Evolutionary conservation across 2,113 vertebrate genomes (phyloP).

Genomic region (Rattus norvegicus): DNA sequence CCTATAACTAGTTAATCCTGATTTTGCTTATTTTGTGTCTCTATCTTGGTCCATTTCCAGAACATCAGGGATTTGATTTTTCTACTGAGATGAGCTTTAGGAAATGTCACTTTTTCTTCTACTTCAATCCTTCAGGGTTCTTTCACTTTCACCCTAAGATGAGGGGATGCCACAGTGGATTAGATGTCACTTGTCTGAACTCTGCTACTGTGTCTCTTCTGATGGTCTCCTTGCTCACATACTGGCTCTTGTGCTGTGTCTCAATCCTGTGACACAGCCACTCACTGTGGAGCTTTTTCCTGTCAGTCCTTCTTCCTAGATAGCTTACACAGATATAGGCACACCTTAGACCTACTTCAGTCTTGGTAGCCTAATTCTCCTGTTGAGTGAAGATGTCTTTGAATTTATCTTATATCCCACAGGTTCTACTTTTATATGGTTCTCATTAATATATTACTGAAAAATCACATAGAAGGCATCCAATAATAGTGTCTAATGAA

Average conservation of each 20-base stretch:
- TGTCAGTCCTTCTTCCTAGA: not conserved
- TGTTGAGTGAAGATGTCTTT: not conserved
- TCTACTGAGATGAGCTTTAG: not conserved
- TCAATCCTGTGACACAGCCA: accelerated
- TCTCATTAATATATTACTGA: not conserved
- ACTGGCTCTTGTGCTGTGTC: too few relatives aligned
- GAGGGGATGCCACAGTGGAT: too few relatives aligned
- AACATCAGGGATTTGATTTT: not conserved
- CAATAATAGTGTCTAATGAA: not conserved
- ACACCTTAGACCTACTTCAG: not conserved
- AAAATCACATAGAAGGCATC: not conserved
- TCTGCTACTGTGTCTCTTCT: too few relatives aligned
- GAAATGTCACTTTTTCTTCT: not conserved
- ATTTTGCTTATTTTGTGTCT: not conserved
- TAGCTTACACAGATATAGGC: too few relatives aligned
- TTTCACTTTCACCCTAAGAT: not conserved
- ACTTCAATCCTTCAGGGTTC: not conserved
- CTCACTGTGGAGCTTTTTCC: not conserved
- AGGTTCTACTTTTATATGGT: not conserved
- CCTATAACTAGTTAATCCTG: not conserved
- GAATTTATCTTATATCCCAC: not conserved
- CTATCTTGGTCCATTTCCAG: not conserved
- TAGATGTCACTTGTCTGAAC: not conserved
- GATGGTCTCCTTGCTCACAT: accelerated
- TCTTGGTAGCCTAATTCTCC: too few relatives aligned